Percentiles rank a stretch among this genome's conserved stretches.
Evolutionary conservation across 1,140 invertebrate species (phyloP).

Genomic region (Trigoniulus corallinus): DNA sequence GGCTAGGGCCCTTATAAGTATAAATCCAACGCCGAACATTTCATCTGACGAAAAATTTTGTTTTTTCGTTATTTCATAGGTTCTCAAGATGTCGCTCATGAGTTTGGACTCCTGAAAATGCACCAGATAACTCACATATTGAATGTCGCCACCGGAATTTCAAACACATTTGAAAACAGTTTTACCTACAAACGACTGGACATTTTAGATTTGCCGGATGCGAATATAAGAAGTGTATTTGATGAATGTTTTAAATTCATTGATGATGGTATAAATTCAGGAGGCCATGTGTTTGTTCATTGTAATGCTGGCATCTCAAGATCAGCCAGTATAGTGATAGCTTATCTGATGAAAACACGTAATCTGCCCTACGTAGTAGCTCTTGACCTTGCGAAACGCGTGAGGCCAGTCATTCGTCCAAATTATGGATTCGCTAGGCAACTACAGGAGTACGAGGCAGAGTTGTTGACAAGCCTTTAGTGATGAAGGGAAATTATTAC

Average conservation of each 20-base stretch:
- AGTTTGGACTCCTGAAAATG: conserved; percentile 35
- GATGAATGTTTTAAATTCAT: conserved; percentile 23
- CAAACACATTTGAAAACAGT: conserved; percentile 21
- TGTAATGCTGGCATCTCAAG: conserved; percentile 83
- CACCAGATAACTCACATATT: conserved; percentile 51
- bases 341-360: conserved; percentile 56
- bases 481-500: too few species aligned
- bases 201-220: conserved; percentile 19
- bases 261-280: conserved; percentile 17
- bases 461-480: not conserved
- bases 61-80: conserved; percentile 44
- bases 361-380: conserved; percentile 48
- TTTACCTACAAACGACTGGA: conserved; percentile 25
- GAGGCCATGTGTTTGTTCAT: conserved; percentile 59
- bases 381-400: conserved; percentile 43
- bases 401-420: conserved; percentile 47
- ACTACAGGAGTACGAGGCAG: conserved; percentile 26
- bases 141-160: conserved; percentile 21
- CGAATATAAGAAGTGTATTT: conserved; percentile 17
- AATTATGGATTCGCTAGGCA: conserved; percentile 63
- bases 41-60: too few species aligned
- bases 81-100: conserved; percentile 62
- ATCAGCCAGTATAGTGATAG: conserved; percentile 62
- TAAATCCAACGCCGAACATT: too few species aligned
- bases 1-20: too few species aligned